Percentiles rank a stretch among this genome's conserved stretches.
phyloP scores from a whole-genome alignment of 2,113 vertebrate genomes.

The Daubentonia madagascariensis region DNA sequence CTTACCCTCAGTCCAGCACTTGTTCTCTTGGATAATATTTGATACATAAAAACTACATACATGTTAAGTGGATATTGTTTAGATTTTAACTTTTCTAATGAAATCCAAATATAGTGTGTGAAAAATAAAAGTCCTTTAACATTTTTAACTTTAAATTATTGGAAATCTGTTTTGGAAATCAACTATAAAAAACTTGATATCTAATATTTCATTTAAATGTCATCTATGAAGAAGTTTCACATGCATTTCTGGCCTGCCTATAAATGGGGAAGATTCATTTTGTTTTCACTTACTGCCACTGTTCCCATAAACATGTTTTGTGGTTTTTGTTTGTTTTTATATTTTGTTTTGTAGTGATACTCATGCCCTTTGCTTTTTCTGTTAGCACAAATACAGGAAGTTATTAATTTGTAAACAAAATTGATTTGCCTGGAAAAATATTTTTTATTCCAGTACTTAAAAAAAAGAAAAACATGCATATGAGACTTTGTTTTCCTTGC shows the following conservation, averaged over 20 bases:
- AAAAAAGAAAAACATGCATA: not conserved
- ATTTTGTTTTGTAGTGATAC: not conserved
- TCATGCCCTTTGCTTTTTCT: not conserved
- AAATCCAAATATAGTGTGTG: not conserved
- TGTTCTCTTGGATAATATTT: not conserved
- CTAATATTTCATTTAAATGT: not conserved
- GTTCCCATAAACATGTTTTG: not conserved
- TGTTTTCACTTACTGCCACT: not conserved
- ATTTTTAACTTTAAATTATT: not conserved
- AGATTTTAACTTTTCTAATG: not conserved
- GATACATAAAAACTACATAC: not conserved
- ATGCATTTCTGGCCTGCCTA: accelerated
- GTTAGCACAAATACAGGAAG: not conserved
- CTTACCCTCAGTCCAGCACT: not conserved
- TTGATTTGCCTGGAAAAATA: not conserved
- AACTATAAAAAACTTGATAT: not conserved
- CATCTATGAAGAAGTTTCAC: not conserved
- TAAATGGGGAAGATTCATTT: not conserved
- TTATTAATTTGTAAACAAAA: not conserved
- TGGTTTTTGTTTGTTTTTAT: not conserved
- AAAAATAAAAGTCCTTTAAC: not conserved
- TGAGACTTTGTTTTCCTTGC: not conserved
- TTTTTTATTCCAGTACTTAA: not conserved
- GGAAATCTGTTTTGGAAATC: not conserved
- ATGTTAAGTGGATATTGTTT: not conserved